A percentile compares a stretch with the other conserved stretches of the same genome.
phyloP scores from a whole-genome alignment of 2,888 invertebrate species.

The Orgyia antiqua region DNA sequence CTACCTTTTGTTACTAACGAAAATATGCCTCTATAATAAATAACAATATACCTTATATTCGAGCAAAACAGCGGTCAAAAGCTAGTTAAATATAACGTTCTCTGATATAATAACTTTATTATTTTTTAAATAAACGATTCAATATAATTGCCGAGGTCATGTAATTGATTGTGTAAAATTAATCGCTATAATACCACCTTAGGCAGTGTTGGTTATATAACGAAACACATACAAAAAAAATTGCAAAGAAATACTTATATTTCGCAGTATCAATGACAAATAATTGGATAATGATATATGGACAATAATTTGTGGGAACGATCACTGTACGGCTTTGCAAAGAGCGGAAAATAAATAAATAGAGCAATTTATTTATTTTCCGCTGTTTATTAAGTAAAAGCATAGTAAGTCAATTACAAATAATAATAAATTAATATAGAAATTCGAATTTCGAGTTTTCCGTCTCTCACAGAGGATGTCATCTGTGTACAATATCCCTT shows the following conservation, averaged over 20 bases:
- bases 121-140: slow-evolving; percentile 1
- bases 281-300: slow-evolving; percentile 23
- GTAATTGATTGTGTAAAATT: neutral
- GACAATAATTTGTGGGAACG: slow-evolving; percentile 12
- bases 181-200: neutral
- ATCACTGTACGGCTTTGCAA: slow-evolving; percentile 4
- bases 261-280: slow-evolving; percentile 19
- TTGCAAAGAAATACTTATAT: slow-evolving; percentile 10
- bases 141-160: slow-evolving; percentile 1
- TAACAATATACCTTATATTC: no score
- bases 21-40: no score
- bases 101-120: neutral
- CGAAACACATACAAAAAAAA: slow-evolving; percentile 1
- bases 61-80: no score
- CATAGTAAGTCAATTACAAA: no score
- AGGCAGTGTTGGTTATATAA: neutral
- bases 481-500: no score
- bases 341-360: neutral
- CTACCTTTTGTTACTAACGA: no score
- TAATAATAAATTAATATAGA: no score
- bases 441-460: no score
- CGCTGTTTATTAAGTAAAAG: no score
- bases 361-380: neutral
- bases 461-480: no score
- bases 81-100: neutral